Evolutionary conservation across 1,140 invertebrate species (phyloP).

Genomic region (Drosophila melanogaster): DNA sequence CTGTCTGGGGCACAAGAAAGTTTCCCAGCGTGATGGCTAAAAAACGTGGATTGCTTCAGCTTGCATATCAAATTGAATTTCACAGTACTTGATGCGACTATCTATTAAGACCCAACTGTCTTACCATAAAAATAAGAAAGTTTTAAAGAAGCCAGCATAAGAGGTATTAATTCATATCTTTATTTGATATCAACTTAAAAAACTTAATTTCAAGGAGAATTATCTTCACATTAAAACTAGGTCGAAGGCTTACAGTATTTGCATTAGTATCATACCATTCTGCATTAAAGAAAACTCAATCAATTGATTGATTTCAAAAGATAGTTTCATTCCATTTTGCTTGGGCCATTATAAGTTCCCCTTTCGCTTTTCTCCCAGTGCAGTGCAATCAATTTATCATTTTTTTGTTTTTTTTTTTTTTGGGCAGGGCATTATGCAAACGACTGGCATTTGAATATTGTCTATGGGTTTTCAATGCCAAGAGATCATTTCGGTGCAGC

Average conservation of each 20-base stretch:
- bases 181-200: too few relatives aligned
- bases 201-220: too few relatives aligned
- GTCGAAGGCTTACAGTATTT: too few relatives aligned
- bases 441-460: conserved; percentile 60
- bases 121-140: too few relatives aligned
- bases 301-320: not conserved
- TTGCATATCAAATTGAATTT: not conserved
- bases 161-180: too few relatives aligned
- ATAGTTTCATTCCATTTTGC: not conserved
- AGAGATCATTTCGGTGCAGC: conserved; percentile 73
- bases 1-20: conserved; percentile 21
- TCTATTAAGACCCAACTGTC: too few relatives aligned
- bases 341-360: not conserved
- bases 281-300: too few relatives aligned
- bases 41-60: not conserved
- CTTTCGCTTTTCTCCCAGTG: conserved; percentile 23
- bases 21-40: not conserved
- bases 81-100: not conserved
- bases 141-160: too few relatives aligned
- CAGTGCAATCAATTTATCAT: not conserved
- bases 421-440: conserved; percentile 63
- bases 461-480: conserved; percentile 61
- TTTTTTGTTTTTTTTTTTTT: not conserved
- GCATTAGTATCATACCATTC: too few relatives aligned
- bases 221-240: too few relatives aligned